Conservation (phyloP, 1,140 invertebrate species). For the Cherax quadricarinatus region DNA sequence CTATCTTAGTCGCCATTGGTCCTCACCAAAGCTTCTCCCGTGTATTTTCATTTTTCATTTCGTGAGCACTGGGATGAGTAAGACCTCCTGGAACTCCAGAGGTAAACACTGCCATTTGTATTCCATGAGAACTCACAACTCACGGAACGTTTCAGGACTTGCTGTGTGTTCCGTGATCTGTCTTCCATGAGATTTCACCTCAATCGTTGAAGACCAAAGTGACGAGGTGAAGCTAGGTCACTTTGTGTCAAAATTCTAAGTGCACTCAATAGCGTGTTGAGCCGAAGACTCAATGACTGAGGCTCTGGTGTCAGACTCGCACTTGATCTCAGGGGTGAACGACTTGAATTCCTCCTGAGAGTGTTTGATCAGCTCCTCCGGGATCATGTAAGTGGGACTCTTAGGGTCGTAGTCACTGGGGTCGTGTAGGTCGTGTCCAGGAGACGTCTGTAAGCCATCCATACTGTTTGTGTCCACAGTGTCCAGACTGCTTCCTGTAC, state of each 20-base stretch:
- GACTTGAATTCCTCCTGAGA: constrained; percentile 60
- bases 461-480: constrained; percentile 54
- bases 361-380: constrained; percentile 65
- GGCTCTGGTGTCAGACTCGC: constrained; percentile 79
- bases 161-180: too few species aligned
- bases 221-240: background rate
- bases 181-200: background rate
- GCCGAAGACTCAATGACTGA: constrained; percentile 90
- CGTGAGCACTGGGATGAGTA: background rate
- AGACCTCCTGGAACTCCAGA: background rate
- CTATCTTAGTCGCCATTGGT: too few species aligned
- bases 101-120: background rate
- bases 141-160: too few species aligned
- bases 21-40: too few species aligned
- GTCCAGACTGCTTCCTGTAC: constrained; percentile 55
- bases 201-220: background rate
- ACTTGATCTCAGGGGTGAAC: constrained; percentile 68
- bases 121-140: too few species aligned
- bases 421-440: constrained; percentile 48
- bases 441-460: constrained; percentile 38
- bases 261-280: constrained; percentile 91
- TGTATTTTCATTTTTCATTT: background rate
- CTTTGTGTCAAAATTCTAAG: constrained; percentile 79
- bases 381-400: constrained; percentile 58
- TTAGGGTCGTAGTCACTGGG: constrained; percentile 59